Evolutionary conservation across 2,888 invertebrate species (phyloP).

Genomic region (Gortyna flavago): DNA sequence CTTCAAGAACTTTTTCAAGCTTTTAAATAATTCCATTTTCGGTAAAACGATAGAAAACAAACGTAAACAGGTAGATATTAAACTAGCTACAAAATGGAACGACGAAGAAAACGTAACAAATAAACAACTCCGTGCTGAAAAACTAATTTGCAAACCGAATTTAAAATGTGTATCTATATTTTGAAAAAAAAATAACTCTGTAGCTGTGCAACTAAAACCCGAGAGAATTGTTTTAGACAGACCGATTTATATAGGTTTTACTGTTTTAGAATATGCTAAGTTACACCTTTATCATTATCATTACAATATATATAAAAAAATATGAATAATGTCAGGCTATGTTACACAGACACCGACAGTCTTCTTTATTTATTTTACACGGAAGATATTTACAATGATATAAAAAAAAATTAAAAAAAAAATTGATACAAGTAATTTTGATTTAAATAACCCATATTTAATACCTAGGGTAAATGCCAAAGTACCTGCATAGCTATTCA

Average conservation of each 20-base stretch:
- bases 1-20: conserved; percentile 1
- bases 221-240: too few species aligned
- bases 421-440: conserved; percentile 31
- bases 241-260: too few species aligned
- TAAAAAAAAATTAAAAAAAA: neutral
- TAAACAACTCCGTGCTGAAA: neutral
- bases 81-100: too few species aligned
- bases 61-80: neutral
- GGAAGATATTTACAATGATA: conserved; percentile 23
- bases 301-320: too few species aligned
- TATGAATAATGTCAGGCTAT: neutral
- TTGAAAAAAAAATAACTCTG: conserved; percentile 6
- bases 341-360: conserved; percentile 36
- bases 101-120: too few species aligned
- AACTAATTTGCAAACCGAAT: neutral
- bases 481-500: too few species aligned
- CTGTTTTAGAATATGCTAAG: too few species aligned
- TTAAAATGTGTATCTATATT: conserved; percentile 2
- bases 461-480: conserved; percentile 16
- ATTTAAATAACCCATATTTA: conserved; percentile 5
- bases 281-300: too few species aligned
- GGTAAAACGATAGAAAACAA: too few species aligned
- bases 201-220: too few species aligned
- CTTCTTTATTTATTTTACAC: conserved; percentile 31
- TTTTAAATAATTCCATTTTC: too few species aligned